phyloP scores from a whole-genome alignment of 1,140 invertebrate genomes.

The Gyrodactylus bullatarudis region DNA sequence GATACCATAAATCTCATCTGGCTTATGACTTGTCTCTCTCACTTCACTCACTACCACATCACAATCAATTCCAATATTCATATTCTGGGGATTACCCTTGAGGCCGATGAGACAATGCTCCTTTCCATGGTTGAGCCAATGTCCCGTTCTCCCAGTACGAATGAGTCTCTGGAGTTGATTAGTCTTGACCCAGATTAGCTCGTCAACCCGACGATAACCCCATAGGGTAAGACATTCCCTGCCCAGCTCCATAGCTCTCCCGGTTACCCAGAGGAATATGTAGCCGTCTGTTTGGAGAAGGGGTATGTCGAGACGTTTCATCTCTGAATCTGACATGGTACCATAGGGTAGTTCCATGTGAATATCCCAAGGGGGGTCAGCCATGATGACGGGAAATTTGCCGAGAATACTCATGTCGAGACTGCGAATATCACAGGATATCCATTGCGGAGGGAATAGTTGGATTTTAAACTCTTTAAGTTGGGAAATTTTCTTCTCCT shows the following conservation, averaged over 20 bases:
- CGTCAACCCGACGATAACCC: slow-evolving; percentile 67
- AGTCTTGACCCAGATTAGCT: slow-evolving; percentile 94
- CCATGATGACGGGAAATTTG: slow-evolving; percentile 22
- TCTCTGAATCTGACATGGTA: slow-evolving; percentile 95
- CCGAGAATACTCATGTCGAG: slow-evolving; percentile 75
- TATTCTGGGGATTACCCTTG: slow-evolving; percentile 20
- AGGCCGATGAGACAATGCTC: slow-evolving; percentile 54
- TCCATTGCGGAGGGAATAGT: slow-evolving; percentile 56
- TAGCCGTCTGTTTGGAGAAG: slow-evolving; percentile 69
- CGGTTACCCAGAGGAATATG: slow-evolving; percentile 87
- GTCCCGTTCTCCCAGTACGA: slow-evolving; percentile 64
- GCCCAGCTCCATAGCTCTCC: slow-evolving; percentile 79
- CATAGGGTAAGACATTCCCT: slow-evolving; percentile 18
- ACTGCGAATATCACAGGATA: slow-evolving; percentile 70
- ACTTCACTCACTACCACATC: slow-evolving; percentile 82
- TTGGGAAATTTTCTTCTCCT: not conserved
- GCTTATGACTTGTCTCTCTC: slow-evolving; percentile 73
- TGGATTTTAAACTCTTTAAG: slow-evolving; percentile 24
- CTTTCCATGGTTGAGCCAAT: slow-evolving; percentile 94
- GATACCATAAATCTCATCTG: slow-evolving; percentile 72
- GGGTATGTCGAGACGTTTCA: slow-evolving; percentile 60
- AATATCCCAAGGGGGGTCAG: slow-evolving; percentile 81
- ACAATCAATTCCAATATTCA: slow-evolving; percentile 70
- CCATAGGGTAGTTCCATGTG: slow-evolving; percentile 92
- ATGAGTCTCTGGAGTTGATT: slow-evolving; percentile 89